phyloP scores from a whole-genome alignment of 2,888 invertebrate genomes.

The Andrena praecox region DNA sequence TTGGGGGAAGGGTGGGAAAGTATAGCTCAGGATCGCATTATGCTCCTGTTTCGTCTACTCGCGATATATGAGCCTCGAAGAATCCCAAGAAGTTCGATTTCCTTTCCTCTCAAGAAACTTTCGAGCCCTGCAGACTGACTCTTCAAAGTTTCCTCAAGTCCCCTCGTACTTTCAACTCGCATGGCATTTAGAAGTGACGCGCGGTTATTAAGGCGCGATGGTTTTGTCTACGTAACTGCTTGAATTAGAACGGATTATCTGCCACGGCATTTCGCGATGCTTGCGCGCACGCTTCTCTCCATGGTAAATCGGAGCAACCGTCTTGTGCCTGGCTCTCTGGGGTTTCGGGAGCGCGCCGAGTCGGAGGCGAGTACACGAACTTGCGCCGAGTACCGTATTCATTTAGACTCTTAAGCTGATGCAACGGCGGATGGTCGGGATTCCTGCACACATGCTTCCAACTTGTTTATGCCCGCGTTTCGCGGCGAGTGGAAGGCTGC shows the following conservation, averaged over 20 bases:
- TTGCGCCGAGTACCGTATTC: slow-evolving; percentile 40
- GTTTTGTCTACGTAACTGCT: not conserved
- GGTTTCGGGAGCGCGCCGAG: slow-evolving; percentile 25
- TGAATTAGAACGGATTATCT: slow-evolving; percentile 11
- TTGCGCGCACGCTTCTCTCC: too few relatives aligned
- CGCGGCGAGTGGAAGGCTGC: not conserved
- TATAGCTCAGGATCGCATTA: too few relatives aligned
- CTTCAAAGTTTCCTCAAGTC: not conserved
- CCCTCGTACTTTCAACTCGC: not conserved
- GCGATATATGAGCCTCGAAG: not conserved
- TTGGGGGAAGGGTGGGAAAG: too few relatives aligned
- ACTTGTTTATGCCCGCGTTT: slow-evolving; percentile 15
- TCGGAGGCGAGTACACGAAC: slow-evolving; percentile 31
- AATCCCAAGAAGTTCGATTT: not conserved
- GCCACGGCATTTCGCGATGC: not conserved
- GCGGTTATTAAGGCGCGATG: not conserved
- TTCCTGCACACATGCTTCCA: slow-evolving; percentile 26
- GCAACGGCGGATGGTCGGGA: slow-evolving; percentile 19
- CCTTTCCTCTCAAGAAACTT: not conserved
- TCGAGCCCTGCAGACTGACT: not conserved
- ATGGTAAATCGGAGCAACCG: not conserved
- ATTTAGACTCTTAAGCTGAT: slow-evolving; percentile 31
- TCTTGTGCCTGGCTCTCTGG: slow-evolving; percentile 5
- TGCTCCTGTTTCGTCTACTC: not conserved
- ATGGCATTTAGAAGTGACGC: slow-evolving; percentile 1